Percentiles rank a stretch among this genome's conserved stretches.
phyloP scores from a whole-genome alignment of 37 sponge, comb jelly and placozoan species.

The Hexactinellida sp. region DNA sequence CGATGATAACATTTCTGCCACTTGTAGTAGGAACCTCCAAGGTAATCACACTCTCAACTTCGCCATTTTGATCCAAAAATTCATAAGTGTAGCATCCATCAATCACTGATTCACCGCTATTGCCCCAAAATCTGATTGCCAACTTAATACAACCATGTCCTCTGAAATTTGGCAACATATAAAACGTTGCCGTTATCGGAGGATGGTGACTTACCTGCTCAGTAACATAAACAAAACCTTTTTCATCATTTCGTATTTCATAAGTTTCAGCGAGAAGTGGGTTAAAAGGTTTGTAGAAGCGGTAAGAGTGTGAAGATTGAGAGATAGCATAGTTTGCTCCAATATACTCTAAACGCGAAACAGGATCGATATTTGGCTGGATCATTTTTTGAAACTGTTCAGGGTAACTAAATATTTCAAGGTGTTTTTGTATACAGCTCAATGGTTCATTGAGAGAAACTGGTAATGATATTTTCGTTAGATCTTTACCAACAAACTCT shows the following conservation, averaged over 20 bases:
- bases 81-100: neutral
- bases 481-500: conserved; percentile 1
- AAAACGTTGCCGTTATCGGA: conserved; percentile 33
- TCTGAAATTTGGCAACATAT: neutral
- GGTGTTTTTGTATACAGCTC: neutral
- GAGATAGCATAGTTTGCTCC: neutral
- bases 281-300: conserved; percentile 49
- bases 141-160: neutral
- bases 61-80: neutral
- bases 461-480: neutral
- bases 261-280: conserved; percentile 64
- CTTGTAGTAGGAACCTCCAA: neutral
- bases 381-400: neutral
- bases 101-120: neutral
- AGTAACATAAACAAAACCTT: neutral
- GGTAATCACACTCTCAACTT: neutral
- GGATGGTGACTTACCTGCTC: conserved; percentile 47
- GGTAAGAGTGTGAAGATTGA: neutral
- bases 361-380: neutral
- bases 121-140: neutral
- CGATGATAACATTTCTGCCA: neutral
- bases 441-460: neutral
- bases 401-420: neutral
- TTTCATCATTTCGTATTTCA: conserved; percentile 25
- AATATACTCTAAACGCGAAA: neutral